Conservation (phyloP, 2,888 invertebrate species). For the Trissolcus japonicus region DNA sequence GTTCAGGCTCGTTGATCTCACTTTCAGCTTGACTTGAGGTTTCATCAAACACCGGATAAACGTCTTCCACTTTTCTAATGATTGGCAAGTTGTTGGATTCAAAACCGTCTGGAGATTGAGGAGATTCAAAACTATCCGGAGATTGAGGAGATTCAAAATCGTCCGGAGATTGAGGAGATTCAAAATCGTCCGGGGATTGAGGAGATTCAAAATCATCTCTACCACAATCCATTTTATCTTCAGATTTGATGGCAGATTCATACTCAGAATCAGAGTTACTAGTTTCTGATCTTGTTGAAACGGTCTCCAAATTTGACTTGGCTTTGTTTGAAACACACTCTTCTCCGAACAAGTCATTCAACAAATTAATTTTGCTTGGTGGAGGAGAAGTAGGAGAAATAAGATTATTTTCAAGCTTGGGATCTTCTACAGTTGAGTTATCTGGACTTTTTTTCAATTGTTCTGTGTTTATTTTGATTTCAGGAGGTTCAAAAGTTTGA, state of each 20-base stretch:
- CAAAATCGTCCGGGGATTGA: constrained; percentile 6
- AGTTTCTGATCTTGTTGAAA: neutral
- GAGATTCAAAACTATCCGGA: neutral
- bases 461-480: neutral
- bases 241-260: neutral
- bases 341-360: neutral
- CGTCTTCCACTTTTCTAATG: neutral
- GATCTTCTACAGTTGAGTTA: neutral
- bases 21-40: neutral
- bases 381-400: neutral
- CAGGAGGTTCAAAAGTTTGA: neutral
- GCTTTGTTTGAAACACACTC: no score
- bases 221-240: neutral
- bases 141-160: constrained; percentile 8
- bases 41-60: constrained; percentile 13
- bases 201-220: neutral
- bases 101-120: constrained; percentile 10
- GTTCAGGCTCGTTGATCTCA: neutral
- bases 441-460: neutral
- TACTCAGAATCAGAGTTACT: no score
- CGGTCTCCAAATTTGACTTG: neutral
- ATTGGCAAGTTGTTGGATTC: neutral
- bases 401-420: neutral
- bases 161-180: constrained; percentile 7
- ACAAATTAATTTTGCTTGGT: neutral